Evolutionary conservation across 2,113 vertebrate genomes (phyloP), one percentile per base, ranked within the genome.

Genomic region (Petrocephalus microphthalmus): DNA sequence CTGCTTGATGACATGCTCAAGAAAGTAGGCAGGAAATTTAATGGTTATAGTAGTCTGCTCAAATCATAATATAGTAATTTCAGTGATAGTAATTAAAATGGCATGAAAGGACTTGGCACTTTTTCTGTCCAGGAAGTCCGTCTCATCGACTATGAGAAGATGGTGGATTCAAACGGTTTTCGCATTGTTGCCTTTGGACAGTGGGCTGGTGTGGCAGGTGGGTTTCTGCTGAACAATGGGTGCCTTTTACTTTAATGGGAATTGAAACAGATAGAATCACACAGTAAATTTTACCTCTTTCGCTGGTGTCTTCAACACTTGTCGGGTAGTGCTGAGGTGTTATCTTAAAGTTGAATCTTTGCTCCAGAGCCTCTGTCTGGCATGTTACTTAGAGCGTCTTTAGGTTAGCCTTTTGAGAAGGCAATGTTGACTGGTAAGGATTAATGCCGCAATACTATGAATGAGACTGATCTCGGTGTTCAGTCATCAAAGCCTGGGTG

Each of bases 121-220:
- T 42, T 1, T 10, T 13, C 37, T 1, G 42, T 89, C 20, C 45
- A 99, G 98, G 97, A 99, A 93, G 96, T 99, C 87, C 96, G 98
- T 89, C 96, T 99, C 81, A 97, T 99, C 91, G 98, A 99, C 95
- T 99, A 99, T 90, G 98, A 99, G 94, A 99, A 99, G 95, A 99
- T 99, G 98, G 97, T 99, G 85, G 97, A 99, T 84, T 92, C 97
- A 51, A 98, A 96, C 91, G 98, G 98, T 89, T 94, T 92, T 88
- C 95, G 98, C 85, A 97, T 99, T 29, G 98, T 99, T 87, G 98
- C 98, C 0, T 99, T 99, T 90, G 98, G 98, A 83, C 96, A 99
- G 92, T 99, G 98, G 98, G 98, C 98, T 37, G 98, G 98, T 25
- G 97, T 99, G 60, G 98, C 98, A 95, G 98, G 98, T 99, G 85